Conservation (phyloP, 2,888 invertebrate species). For the Drepana falcataria region DNA sequence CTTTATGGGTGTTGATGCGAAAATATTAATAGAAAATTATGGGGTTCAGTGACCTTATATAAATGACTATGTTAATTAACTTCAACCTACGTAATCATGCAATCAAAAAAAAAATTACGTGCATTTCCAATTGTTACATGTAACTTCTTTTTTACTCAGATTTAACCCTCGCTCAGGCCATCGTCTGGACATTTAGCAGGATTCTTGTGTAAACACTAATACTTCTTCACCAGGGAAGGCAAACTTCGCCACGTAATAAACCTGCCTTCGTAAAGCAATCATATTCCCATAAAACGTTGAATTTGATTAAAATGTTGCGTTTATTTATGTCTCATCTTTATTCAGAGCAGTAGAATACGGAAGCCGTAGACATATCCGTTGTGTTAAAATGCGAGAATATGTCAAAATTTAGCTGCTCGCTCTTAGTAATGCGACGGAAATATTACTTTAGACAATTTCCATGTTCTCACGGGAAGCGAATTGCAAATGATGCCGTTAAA, state of each 20-base stretch:
- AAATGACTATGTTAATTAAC: no score
- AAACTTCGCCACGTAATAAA: no score
- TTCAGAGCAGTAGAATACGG: neutral
- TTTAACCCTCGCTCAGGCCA: no score
- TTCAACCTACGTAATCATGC: no score
- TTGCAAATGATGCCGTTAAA: conserved; percentile 1
- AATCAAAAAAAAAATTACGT: no score
- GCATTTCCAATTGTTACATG: no score
- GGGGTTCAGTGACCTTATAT: no score
- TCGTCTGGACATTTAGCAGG: no score
- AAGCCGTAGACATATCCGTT: neutral
- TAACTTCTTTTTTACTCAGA: no score
- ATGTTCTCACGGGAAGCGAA: conserved; percentile 3
- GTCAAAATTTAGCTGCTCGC: neutral
- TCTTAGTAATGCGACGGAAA: neutral
- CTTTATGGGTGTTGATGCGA: neutral
- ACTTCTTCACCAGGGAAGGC: no score
- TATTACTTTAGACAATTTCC: neutral
- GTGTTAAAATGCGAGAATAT: neutral
- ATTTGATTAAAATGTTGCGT: neutral
- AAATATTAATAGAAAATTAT: neutral
- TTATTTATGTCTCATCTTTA: neutral
- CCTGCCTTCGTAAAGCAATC: neutral
- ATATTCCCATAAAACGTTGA: neutral
- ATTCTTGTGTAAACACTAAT: no score